Percentiles rank a stretch among this genome's conserved stretches.
Evolutionary conservation across 1,140 invertebrate genomes (phyloP).

Genomic region (Monomorium pharaonis): DNA sequence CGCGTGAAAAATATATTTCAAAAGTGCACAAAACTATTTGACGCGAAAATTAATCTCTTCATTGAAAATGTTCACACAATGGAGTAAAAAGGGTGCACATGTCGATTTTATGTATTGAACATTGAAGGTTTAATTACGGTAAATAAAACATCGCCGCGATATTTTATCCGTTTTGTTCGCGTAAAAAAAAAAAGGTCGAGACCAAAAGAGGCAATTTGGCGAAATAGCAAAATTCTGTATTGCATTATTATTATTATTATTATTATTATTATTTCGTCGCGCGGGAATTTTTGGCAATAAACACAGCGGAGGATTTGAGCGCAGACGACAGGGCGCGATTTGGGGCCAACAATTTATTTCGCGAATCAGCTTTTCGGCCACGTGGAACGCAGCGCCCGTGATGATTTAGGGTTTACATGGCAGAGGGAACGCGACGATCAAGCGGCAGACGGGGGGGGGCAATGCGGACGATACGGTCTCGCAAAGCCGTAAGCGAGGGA

Average conservation of each 20-base stretch:
- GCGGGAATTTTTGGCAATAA: too few relatives aligned
- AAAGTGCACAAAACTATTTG: background rate
- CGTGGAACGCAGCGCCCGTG: background rate
- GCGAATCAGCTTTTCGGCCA: background rate
- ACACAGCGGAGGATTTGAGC: background rate
- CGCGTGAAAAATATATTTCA: background rate
- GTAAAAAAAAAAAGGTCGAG: constrained; percentile 5
- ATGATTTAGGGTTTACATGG: background rate
- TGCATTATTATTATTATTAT: too few relatives aligned
- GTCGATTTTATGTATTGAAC: background rate
- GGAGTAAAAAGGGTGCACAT: background rate
- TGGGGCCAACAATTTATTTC: background rate
- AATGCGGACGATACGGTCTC: background rate
- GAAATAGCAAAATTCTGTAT: constrained; percentile 1
- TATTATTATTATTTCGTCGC: too few relatives aligned
- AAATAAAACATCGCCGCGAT: background rate
- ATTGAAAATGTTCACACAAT: background rate
- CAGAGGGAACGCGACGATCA: background rate
- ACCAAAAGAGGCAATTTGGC: background rate
- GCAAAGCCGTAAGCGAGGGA: background rate
- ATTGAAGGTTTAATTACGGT: background rate
- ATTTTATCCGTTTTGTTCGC: background rate
- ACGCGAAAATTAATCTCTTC: background rate
- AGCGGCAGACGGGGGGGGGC: background rate
- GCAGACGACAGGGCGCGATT: background rate